Evolutionary conservation across 1,140 invertebrate genomes (phyloP), one percentile per base, ranked within the genome.

Genomic region (Drosophila nigrodunni): DNA sequence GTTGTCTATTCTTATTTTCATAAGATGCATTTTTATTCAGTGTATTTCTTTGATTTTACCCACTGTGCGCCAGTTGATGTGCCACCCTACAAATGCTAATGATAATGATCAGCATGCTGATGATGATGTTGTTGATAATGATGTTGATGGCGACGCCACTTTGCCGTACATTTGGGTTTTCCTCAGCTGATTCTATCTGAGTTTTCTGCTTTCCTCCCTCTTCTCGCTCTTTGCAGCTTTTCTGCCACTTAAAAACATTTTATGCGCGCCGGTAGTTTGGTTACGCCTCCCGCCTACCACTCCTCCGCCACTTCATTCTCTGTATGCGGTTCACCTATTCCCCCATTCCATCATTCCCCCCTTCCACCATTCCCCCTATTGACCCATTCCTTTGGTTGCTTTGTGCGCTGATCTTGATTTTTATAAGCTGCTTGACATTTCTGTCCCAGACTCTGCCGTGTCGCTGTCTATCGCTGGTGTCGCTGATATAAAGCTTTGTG

Each of bases 341-440:
- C 6, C 25, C 25, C 25, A 30, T 8, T 41, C 15, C 2, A 7
- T 10, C 9, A 1, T 7, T n/a, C 13, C 9, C 2, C 39, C 11
- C 35, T 7, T 21, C 30, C 43, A 21, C 10, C n/a, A n/a, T 15
- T 15, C 15, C 15, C 43, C 34, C 3, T 57, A 30, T 30, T 30
- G 25, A 30, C 11, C 11, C 37, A 39, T 34, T 43, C 37, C 15
- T 46, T 44, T 35, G n/a, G 7, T 15, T 34, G 57, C 66, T 44
- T 60, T 50, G 64, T 41, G 65, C 18, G 66, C 72, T 74, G 72
- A 74, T 74, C 72, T 70, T 74, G 66, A 74, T 74, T 74, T 74
- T 74, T 58, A 74, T 74, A 70, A 74, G 72, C 72, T 37, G 66
- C 66, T 74, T 62, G 65, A 10, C 43, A 43, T 52, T 55, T n/a